These are phyloP conservation scores for Athalia cordata DNA, from an alignment of 2,888 invertebrate genomes.

Conservation along the genomic window DNA sequence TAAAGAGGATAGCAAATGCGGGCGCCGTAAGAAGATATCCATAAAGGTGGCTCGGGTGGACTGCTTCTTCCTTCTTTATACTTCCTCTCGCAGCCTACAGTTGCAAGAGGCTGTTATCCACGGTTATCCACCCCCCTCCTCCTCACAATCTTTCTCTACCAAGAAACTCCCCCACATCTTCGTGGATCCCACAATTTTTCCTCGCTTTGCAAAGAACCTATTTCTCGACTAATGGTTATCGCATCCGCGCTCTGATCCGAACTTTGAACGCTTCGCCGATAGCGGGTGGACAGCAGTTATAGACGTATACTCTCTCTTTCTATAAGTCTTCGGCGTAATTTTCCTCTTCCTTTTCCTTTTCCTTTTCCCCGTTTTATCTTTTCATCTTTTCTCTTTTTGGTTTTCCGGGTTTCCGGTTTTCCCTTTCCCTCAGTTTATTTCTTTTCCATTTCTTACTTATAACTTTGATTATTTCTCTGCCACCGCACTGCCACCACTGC, in stretches of 20 bases:
- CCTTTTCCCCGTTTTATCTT: slow-evolving; percentile 32
- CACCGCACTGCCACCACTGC: not conserved
- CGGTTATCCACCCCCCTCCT: not conserved
- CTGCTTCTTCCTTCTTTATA: not conserved
- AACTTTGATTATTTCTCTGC: slow-evolving; percentile 35
- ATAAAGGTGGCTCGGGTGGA: slow-evolving; percentile 24
- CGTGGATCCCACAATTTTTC: slow-evolving; percentile 61
- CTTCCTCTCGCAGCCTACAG: too few relatives aligned
- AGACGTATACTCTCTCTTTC: slow-evolving; percentile 5
- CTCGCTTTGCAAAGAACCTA: slow-evolving; percentile 67
- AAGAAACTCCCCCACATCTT: slow-evolving; percentile 17
- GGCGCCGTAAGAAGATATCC: slow-evolving; percentile 35
- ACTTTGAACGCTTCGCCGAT: slow-evolving; percentile 27
- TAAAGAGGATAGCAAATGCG: slow-evolving; percentile 37
- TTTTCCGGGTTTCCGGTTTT: slow-evolving; percentile 44
- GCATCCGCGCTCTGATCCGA: slow-evolving; percentile 48
- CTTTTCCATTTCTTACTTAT: slow-evolving; percentile 27
- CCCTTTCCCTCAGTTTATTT: slow-evolving; percentile 36
- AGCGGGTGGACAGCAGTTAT: slow-evolving; percentile 16
- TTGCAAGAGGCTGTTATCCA: too few relatives aligned
- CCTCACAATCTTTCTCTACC: not conserved
- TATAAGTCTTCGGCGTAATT: slow-evolving; percentile 26
- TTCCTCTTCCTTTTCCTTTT: slow-evolving; percentile 42
- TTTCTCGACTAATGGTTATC: slow-evolving; percentile 71
- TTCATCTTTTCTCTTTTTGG: slow-evolving; percentile 1